Percentiles rank a stretch among this genome's conserved stretches.
These are phyloP conservation scores for Manacus vitellinus DNA, from an alignment of 2,113 vertebrate species.

Conservation along the genomic window DNA sequence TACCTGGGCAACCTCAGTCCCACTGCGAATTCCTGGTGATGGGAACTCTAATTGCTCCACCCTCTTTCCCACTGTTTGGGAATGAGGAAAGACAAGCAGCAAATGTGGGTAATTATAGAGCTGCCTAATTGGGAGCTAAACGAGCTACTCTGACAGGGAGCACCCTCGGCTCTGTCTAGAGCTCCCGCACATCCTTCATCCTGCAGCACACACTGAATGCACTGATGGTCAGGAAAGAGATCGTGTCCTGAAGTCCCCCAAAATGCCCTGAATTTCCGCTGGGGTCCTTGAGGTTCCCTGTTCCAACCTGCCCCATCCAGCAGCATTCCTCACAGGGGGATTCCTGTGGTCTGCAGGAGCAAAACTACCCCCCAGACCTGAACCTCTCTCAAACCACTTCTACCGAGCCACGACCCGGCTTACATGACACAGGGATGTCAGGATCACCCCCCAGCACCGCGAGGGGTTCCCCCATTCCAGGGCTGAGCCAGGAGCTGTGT, in stretches of 20 bases:
- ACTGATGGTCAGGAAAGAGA: rapidly evolving
- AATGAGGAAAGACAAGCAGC: neutral
- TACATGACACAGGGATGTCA: rapidly evolving
- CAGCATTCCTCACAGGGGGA: neutral
- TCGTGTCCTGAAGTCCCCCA: neutral
- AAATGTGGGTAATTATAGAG: neutral
- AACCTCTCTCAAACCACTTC: rapidly evolving
- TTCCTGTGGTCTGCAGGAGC: rapidly evolving
- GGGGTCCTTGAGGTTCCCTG: rapidly evolving
- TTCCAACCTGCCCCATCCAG: neutral
- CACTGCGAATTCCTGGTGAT: neutral
- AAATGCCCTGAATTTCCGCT: neutral
- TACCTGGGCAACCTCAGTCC: neutral
- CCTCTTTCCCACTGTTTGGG: neutral
- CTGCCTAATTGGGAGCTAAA: neutral
- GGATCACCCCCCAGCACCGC: rapidly evolving
- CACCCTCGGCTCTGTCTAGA: neutral
- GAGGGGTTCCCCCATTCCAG: rapidly evolving
- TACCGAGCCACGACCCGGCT: rapidly evolving
- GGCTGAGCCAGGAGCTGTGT: rapidly evolving
- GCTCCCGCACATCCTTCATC: neutral
- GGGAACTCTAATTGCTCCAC: neutral
- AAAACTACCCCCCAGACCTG: neutral
- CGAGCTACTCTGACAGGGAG: rapidly evolving
- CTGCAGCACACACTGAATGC: rapidly evolving